Evolutionary conservation across 2,797 vertebrate genomes (phyloP), one percentile per base, ranked within the genome.

Genomic region (Ataeniobius toweri): DNA sequence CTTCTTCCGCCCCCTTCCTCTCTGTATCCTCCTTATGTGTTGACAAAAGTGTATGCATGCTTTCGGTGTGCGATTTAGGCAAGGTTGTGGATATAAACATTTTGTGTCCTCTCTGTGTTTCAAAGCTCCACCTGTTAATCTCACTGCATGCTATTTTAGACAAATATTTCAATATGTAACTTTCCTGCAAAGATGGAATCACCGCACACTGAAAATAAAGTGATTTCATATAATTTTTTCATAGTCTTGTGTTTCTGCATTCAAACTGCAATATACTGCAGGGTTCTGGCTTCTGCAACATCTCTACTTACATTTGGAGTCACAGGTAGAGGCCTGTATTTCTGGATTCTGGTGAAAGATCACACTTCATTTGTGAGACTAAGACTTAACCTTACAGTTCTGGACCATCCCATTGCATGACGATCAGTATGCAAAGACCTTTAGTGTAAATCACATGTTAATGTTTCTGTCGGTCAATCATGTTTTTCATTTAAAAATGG

Each of bases 111-210:
- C 85, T 95, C 90, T 90, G 94, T 96, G 94, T 94, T 95, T 94
- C 94, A 75, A 88, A 86, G 90, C 94, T 92, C 89, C 95, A 94
- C 95, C 92, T 96, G 95, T 94, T 96, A 94, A 92, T 94, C 94
- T 93, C 95, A 96, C 94, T 97, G 98, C 97, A 99, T 99, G 98
- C 94, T 87, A 87, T 96, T 94, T 94, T 93, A 94, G 94, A 92
- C 95, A 91, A 94, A 95, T 90, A 83, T 85, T 95, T 92, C 90
- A 92, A 89, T 93, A 93, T 96, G 96, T 95, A 95, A 94, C 95
- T 94, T 96, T 96, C 94, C 96, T 96, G 95, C 93, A 91, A 90
- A 95, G 96, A 95, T 97, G 96, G 96, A 98, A 97, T 98, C 97
- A 97, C 97, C 93, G 92, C 95, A 95, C 97, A 96, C 95, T 96